These are phyloP conservation scores for Coleophora deauratella DNA, from an alignment of 2,888 invertebrate species.

Conservation along the genomic window DNA sequence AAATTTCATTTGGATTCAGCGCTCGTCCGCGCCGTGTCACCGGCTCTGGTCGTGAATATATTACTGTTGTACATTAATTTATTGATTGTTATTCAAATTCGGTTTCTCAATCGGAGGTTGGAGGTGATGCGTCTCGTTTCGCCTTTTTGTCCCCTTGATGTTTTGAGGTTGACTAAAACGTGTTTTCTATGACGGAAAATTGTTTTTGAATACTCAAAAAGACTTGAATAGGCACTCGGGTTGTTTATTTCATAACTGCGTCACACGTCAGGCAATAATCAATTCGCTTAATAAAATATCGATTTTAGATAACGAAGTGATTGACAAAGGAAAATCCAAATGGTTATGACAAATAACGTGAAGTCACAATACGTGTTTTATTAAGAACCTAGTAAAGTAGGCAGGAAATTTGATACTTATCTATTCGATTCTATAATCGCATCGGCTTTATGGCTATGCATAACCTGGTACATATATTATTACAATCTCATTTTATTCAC, in stretches of 20 bases:
- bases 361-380: too few species aligned
- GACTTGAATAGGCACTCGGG: slow-evolving; percentile 27
- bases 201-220: slow-evolving; percentile 41
- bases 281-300: slow-evolving; percentile 1
- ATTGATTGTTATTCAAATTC: slow-evolving; percentile 74
- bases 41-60: slow-evolving; percentile 64
- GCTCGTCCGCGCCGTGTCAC: slow-evolving; percentile 56
- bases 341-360: too few species aligned
- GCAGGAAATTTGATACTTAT: too few species aligned
- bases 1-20: slow-evolving; percentile 69
- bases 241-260: slow-evolving; percentile 30
- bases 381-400: too few species aligned
- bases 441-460: too few species aligned
- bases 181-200: slow-evolving; percentile 41
- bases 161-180: slow-evolving; percentile 48
- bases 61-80: slow-evolving; percentile 69
- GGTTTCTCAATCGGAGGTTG: slow-evolving; percentile 71
- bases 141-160: slow-evolving; percentile 46
- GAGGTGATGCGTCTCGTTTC: slow-evolving; percentile 60
- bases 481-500: too few species aligned
- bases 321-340: too few species aligned
- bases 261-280: slow-evolving; percentile 18
- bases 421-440: too few species aligned
- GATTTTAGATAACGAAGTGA: background rate
- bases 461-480: too few species aligned